These are phyloP conservation scores for Tipula unca DNA, from an alignment of 2,888 invertebrate species.

Conservation along the genomic window DNA sequence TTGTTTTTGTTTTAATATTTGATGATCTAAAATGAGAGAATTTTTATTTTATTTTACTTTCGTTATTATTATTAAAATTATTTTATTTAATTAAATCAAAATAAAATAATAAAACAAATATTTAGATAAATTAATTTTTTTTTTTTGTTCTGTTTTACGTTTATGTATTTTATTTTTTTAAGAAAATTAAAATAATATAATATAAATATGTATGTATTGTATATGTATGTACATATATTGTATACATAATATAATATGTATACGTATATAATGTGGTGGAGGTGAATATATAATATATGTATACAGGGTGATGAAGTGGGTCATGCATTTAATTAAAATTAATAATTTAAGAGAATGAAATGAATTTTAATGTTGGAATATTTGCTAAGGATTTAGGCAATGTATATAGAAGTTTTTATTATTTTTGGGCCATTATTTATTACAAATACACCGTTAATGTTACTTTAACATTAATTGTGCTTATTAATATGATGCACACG, in stretches of 20 bases:
- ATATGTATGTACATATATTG: not conserved
- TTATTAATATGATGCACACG: too few species aligned
- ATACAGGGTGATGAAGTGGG: not conserved
- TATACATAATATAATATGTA: too few species aligned
- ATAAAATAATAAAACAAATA: slow-evolving; percentile 14
- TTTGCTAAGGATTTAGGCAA: not conserved
- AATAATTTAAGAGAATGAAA: not conserved
- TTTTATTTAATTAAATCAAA: slow-evolving; percentile 14
- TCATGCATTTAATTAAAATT: slow-evolving; percentile 8
- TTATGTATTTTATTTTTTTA: not conserved
- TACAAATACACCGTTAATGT: too few species aligned
- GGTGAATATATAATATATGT: not conserved
- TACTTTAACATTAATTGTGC: too few species aligned
- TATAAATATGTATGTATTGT: not conserved
- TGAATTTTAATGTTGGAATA: not conserved
- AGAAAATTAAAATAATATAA: not conserved
- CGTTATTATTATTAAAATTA: not conserved
- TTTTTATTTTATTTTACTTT: not conserved
- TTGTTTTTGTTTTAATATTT: too few species aligned
- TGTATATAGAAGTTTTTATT: too few species aligned
- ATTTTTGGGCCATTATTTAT: too few species aligned
- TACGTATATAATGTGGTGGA: not conserved
- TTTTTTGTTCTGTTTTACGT: not conserved
- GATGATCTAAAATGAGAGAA: not conserved
- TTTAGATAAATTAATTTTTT: not conserved